Conservation (phyloP, 1,140 invertebrate genomes). For the Sycophila sp. region DNA sequence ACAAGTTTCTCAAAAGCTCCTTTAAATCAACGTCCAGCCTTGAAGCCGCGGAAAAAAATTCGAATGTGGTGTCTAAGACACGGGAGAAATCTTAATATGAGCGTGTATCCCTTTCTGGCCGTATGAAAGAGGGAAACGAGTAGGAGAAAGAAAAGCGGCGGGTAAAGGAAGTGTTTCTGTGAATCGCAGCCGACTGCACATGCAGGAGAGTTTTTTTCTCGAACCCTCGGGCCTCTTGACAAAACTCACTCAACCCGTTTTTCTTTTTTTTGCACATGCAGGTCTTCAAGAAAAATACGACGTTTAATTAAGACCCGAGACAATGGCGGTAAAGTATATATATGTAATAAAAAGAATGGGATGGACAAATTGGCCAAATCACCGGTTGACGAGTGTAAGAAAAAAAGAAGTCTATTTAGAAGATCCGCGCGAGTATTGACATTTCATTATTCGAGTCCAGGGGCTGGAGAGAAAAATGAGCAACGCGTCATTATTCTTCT, state of each 20-base stretch:
- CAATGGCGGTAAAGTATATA: too few species aligned
- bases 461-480: neutral
- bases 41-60: neutral
- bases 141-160: neutral
- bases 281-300: neutral
- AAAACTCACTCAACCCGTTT: neutral
- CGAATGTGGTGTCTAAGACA: neutral
- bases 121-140: neutral
- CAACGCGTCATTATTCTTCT: constrained; percentile 2
- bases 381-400: neutral
- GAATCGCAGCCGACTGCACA: constrained; percentile 2
- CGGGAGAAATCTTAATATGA: neutral
- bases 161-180: neutral
- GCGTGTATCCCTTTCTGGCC: neutral
- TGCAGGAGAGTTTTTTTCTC: neutral
- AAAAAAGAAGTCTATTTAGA: too few species aligned
- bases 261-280: neutral
- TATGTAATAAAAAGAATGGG: too few species aligned
- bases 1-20: neutral
- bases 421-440: constrained; percentile 5
- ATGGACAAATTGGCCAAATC: too few species aligned
- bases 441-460: constrained; percentile 30
- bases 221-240: neutral
- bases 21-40: neutral
- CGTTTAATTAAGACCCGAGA: constrained; percentile 1